Evolutionary conservation across 2,113 vertebrate genomes (phyloP), one percentile per base, ranked within the genome.

Genomic region (Nannobrachium achirus): DNA sequence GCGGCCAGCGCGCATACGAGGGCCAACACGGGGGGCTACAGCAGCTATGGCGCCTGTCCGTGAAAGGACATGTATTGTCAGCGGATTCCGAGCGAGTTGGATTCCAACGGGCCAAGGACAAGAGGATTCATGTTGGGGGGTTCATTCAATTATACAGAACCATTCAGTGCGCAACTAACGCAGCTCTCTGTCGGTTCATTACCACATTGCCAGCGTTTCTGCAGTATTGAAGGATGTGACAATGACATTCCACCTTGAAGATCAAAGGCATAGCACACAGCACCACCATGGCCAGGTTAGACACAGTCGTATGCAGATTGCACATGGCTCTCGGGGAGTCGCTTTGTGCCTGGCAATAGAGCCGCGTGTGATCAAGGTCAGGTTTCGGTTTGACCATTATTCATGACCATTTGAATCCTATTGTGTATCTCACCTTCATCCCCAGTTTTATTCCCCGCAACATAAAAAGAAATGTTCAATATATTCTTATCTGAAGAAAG

Each of bases 31-130:
- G 25, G 25, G 25, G 25, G 86, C 79, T 77, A 77, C 7, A 3
- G 72, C 77, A 63, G 69, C 25, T 25, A 4, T 25, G 50, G 59
- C 62, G 42, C 14, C 71, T 25, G 65, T 69, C 73, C 82, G 82
- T 85, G 75, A 88, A 88, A 80, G 75, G 62, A 83, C 78, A 80
- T 76, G 55, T 82, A 85, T 85, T 88, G 83, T 88, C 73, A 73
- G 67, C 50, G 64, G 79, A 60, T 63, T 75, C 75, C 71, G 62
- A 79, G 67, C 69, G 11, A 13, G 68, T 19, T 44, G 58, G 38
- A 69, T 81, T 79, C 68, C 76, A 61, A 71, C 48, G 52, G 25
- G 42, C 51, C 73, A 77, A 78, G 73, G 79, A 82, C 68, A 75
- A 71, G 65, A 59, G 55, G 62, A 50, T n/a, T 55, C 19, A 42